These are phyloP conservation scores for Thamnophis elegans DNA, from an alignment of 2,797 vertebrate species.

Conservation along the genomic window DNA sequence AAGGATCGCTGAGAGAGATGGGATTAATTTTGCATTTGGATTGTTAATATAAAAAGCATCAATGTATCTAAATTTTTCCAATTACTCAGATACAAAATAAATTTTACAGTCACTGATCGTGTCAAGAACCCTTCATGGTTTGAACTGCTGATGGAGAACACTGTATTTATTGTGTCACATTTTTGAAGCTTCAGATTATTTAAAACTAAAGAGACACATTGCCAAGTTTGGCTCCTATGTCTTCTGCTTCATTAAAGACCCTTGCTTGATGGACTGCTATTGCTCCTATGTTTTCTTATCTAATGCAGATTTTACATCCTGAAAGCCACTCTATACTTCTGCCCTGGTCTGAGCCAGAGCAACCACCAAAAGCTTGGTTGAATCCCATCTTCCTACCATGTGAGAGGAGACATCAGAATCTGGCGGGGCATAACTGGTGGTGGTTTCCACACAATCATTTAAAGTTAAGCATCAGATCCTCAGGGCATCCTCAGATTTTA, in stretches of 20 bases:
- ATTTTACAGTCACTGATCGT: not conserved
- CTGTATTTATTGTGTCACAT: not conserved
- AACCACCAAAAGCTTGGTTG: not conserved
- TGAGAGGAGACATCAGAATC: not conserved
- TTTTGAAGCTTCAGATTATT: not conserved
- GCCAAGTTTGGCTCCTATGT: not conserved
- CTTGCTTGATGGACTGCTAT: not conserved
- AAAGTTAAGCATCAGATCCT: not conserved
- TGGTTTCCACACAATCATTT: not conserved
- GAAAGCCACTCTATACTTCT: too few species aligned
- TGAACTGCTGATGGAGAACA: not conserved
- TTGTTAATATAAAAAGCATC: conserved; percentile 6
- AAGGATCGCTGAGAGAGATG: not conserved
- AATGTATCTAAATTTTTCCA: not conserved
- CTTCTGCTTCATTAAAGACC: not conserved
- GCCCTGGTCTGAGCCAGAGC: not conserved
- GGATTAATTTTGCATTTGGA: conserved; percentile 3
- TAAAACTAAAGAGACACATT: not conserved
- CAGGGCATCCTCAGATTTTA: not conserved
- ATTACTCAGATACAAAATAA: not conserved
- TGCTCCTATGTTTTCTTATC: not conserved
- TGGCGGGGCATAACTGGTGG: not conserved
- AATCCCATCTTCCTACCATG: not conserved
- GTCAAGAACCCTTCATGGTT: not conserved
- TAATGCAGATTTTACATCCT: not conserved